These are phyloP conservation scores for Acrobasis suavella DNA, from an alignment of 2,888 invertebrate species.

Conservation along the genomic window DNA sequence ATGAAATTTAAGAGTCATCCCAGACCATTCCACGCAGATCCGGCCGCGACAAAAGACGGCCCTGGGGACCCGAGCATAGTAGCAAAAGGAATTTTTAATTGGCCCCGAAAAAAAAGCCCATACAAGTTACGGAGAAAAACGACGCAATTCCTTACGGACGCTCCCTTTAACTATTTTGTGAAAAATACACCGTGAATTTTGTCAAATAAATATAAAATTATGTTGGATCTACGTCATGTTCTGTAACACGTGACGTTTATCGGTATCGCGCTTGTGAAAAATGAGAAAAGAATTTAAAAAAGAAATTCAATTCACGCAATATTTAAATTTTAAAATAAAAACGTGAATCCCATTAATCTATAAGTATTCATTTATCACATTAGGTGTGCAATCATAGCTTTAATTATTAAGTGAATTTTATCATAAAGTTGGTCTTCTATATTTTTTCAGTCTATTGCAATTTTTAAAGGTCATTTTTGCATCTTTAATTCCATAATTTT, in stretches of 20 bases:
- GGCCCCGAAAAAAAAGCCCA: slow-evolving; percentile 66
- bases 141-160: slow-evolving; percentile 44
- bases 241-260: slow-evolving; percentile 12
- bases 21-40: slow-evolving; percentile 58
- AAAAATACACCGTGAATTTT: slow-evolving; percentile 34
- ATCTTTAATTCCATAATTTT: too few relatives aligned
- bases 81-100: slow-evolving; percentile 73
- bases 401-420: too few relatives aligned
- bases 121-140: slow-evolving; percentile 54
- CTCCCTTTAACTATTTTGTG: slow-evolving; percentile 42
- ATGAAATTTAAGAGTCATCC: slow-evolving; percentile 69
- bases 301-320: not conserved
- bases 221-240: slow-evolving; percentile 11
- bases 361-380: too few relatives aligned
- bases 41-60: slow-evolving; percentile 65
- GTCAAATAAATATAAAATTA: slow-evolving; percentile 32
- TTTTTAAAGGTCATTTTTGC: too few relatives aligned
- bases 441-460: too few relatives aligned
- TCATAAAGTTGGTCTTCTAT: too few relatives aligned
- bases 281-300: not conserved
- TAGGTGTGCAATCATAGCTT: too few relatives aligned
- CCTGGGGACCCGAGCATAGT: slow-evolving; percentile 54
- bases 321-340: not conserved
- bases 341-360: too few relatives aligned
- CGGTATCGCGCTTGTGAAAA: slow-evolving; percentile 10